Percentiles rank a stretch among this genome's conserved stretches.
phyloP scores from a whole-genome alignment of 2,797 vertebrate species.

The Carduelis carduelis region DNA sequence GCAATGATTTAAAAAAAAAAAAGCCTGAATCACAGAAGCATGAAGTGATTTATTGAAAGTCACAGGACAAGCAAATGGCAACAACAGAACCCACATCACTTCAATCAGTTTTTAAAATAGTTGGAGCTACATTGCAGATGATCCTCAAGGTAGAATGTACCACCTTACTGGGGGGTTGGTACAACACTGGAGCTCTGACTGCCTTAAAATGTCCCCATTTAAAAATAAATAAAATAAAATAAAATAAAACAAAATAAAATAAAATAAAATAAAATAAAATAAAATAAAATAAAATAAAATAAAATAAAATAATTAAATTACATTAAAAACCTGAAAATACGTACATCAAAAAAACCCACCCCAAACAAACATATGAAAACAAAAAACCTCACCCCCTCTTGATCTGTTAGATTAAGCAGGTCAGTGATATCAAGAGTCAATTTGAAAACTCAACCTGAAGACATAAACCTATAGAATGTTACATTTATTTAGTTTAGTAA shows the following conservation, averaged over 20 bases:
- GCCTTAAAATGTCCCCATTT: neutral
- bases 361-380: neutral
- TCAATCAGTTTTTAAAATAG: neutral
- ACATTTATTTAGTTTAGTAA: neutral
- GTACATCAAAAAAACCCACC: rapidly evolving
- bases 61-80: neutral
- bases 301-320: neutral
- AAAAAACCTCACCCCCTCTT: rapidly evolving
- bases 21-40: neutral
- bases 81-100: neutral
- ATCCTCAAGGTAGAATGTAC: neutral
- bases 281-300: neutral
- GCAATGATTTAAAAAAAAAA: rapidly evolving
- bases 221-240: neutral
- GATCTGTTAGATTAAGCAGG: neutral
- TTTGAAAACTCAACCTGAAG: neutral
- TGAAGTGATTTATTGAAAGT: neutral
- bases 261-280: neutral
- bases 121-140: neutral
- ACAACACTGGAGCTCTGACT: neutral
- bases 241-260: neutral
- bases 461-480: neutral
- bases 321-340: rapidly evolving
- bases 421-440: neutral
- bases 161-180: neutral